These are phyloP conservation scores for Caenorhabditis inopinata DNA, from an alignment of 1,140 invertebrate genomes.

Conservation along the genomic window DNA sequence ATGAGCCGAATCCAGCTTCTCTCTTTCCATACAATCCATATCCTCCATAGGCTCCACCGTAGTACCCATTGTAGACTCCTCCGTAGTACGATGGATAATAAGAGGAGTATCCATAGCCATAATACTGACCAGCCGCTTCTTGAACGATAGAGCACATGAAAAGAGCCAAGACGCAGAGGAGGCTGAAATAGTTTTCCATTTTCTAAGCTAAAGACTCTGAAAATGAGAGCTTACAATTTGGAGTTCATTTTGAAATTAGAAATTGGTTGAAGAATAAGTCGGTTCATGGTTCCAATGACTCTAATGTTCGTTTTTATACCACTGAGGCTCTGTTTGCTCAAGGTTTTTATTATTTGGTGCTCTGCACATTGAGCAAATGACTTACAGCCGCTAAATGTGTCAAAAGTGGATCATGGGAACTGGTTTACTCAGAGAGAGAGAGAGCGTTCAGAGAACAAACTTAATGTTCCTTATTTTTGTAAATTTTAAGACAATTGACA, in stretches of 20 bases:
- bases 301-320: background rate
- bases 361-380: background rate
- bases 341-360: background rate
- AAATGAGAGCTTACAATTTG: background rate
- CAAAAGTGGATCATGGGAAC: slow-evolving; percentile 6
- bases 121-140: background rate
- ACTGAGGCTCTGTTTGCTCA: background rate
- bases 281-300: background rate
- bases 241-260: background rate
- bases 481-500: slow-evolving; percentile 33
- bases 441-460: background rate
- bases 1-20: slow-evolving; percentile 26
- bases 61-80: background rate
- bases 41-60: background rate
- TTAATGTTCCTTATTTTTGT: background rate
- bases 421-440: background rate
- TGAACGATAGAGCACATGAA: background rate
- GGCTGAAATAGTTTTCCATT: background rate
- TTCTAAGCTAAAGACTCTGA: too few relatives aligned
- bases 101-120: too few relatives aligned
- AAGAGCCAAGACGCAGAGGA: slow-evolving; percentile 2
- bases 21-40: slow-evolving; percentile 39
- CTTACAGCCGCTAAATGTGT: background rate
- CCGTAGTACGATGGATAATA: too few relatives aligned
- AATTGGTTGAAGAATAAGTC: background rate